Base-by-base conservation (phyloP, 1,140 invertebrate genomes). In the Battus philenor region DNA sequence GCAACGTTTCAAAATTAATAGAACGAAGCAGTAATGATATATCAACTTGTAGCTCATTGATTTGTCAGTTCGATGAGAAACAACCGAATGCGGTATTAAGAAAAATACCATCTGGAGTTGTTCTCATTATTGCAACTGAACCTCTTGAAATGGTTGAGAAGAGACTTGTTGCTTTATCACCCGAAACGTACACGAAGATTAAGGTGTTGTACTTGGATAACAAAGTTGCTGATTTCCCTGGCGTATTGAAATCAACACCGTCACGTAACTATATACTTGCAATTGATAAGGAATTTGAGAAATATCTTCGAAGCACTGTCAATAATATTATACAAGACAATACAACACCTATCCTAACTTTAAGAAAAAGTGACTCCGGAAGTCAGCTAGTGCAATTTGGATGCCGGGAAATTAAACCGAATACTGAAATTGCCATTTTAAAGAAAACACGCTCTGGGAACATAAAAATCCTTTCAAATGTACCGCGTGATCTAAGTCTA, bases 261-360 rank as follows among this genome's bases (percentile, higher is more conserved):
- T 75, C 70, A 4, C 41, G 50, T 1, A 73, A 70, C 48, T 80
- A 54, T 48, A 31, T 60, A 32, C 47, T 78, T 22, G 33, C 75
- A 15, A 44, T 78, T 15, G 68, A 82, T 33, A 75, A 73, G 54
- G 76, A 80, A 58, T 77, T 59, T 50, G 68, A 80, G 61, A 74
- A 53, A 38, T 18, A 18, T 8, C 59, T 57, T 10, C 66, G 41
- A 12, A 12, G 66, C 51, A 52, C 44, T 8, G 47, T 79, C 7
- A 59, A 56, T 17, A 39, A 63, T 12, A 20, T 47, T 32, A 31
- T 70, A 15, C 47, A 38, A 3, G 36, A 62, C 5, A 43, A 67
- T 11, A 48, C 38, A n/a, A 29, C 52, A 18, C 36, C 55, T 41
- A 52, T 44, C 24, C 46, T 67, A 4, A 34, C 59, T 27, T 52